Base-by-base conservation (phyloP, 2,888 invertebrate genomes). In the Agrilus biguttatus region DNA sequence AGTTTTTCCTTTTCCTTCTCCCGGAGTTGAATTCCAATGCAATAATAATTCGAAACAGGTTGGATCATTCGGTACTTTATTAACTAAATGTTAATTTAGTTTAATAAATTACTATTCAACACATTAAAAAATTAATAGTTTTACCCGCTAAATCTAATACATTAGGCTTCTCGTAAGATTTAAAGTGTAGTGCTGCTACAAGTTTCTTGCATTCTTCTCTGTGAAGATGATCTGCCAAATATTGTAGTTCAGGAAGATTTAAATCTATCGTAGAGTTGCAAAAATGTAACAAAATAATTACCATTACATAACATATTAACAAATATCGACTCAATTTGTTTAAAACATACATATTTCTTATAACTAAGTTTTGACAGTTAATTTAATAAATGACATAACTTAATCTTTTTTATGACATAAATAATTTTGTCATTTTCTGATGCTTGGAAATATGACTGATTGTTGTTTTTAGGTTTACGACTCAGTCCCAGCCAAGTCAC, bases 161-260 rank as follows among this genome's bases (percentile, higher is more conserved):
- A 44, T 61, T 61, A 0, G 70, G 70, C 43, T 67, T 51, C 34
- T 70, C 65, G 47, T 65, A 70, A 5, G 60, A 57, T 42, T 66
- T 62, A 50, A 72, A 75, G 60, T 76, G 73, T 42, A 78, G 67
- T 10, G 74, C 70, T 13, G 75, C 74, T 12, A 75, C 66, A 2
- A 80, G 64, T 50, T 62, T 62, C 38, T 71, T 66, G 53, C 80
- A 80, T 60, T 80, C 77, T 51, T 66, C 62, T 8, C 57, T 55
- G 40, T 71, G 68, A 48, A 80, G 59, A 55, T 72, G 74, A 43
- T 71, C 68, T 19, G 78, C 71, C 43, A 80, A 53, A 53, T 77
- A 75, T 50, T 71, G 63, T 34, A 71, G 51, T 51, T 67, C 64
- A 1, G 60, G 48, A 23, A 58, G 45, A 49, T 66, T 65, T 41